phyloP scores from a whole-genome alignment of 2,888 invertebrate species.

The Clivina fossor region DNA sequence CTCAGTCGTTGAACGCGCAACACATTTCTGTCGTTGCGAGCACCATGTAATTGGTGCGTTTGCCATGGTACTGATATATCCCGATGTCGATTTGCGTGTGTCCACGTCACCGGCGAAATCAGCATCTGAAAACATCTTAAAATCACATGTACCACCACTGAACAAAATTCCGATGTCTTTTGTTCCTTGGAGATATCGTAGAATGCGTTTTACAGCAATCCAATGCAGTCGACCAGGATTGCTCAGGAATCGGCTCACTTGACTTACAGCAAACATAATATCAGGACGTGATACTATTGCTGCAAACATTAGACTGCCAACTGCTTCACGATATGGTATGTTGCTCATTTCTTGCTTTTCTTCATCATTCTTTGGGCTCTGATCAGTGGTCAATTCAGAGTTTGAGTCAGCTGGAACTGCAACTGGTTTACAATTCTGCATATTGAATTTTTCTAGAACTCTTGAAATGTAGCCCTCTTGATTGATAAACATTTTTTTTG shows the following conservation, averaged over 20 bases:
- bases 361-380: slow-evolving; percentile 2
- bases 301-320: slow-evolving; percentile 40
- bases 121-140: slow-evolving; percentile 18
- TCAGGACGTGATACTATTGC: slow-evolving; percentile 39
- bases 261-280: slow-evolving; percentile 38
- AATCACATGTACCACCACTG: slow-evolving; percentile 14
- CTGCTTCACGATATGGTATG: slow-evolving; percentile 40
- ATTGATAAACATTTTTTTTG: too few relatives aligned
- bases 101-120: slow-evolving; percentile 18
- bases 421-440: slow-evolving; percentile 23
- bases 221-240: slow-evolving; percentile 10
- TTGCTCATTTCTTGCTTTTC: background rate
- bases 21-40: slow-evolving; percentile 40
- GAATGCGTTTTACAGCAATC: slow-evolving; percentile 27
- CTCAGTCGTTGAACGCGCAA: slow-evolving; percentile 43
- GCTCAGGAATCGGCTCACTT: slow-evolving; percentile 37
- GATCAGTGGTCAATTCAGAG: slow-evolving; percentile 1
- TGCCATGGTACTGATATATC: slow-evolving; percentile 36
- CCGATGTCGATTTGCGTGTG: slow-evolving; percentile 29
- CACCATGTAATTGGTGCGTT: slow-evolving; percentile 42
- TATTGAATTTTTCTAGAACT: slow-evolving; percentile 29
- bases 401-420: slow-evolving; percentile 31
- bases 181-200: slow-evolving; percentile 40
- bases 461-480: slow-evolving; percentile 29
- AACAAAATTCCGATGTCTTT: slow-evolving; percentile 29